Evolutionary conservation across 2,113 vertebrate species (phyloP).

Genomic region (Chaetops frenatus): DNA sequence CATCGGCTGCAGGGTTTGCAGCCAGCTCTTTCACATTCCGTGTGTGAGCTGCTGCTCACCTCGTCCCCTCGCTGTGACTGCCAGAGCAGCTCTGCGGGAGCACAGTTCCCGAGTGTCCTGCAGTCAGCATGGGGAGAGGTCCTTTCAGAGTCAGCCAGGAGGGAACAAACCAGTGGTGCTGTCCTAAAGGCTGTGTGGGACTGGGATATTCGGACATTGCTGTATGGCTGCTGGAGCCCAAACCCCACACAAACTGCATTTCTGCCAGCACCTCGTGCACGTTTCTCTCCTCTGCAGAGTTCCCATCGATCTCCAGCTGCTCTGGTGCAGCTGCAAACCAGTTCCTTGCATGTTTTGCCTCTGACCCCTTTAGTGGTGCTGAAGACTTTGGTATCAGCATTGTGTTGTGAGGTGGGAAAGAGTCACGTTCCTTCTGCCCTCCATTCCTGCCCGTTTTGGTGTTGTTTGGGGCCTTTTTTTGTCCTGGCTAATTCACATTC

Average conservation of each 20-base stretch:
- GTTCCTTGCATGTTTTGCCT: neutral
- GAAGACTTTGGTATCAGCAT: neutral
- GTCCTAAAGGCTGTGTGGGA: neutral
- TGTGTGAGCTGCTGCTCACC: neutral
- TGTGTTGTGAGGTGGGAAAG: neutral
- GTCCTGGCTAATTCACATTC: conserved; percentile 63
- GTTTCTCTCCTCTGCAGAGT: neutral
- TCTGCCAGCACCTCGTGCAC: neutral
- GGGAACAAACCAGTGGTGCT: too few relatives aligned
- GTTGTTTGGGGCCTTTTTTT: neutral
- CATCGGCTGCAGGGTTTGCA: neutral
- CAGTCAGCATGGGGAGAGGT: neutral
- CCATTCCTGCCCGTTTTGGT: neutral
- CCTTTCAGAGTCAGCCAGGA: neutral
- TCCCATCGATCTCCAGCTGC: neutral
- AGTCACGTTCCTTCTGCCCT: neutral
- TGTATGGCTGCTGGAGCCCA: neutral
- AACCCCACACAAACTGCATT: neutral
- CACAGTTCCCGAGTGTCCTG: neutral
- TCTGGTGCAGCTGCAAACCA: neutral
- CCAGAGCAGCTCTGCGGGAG: neutral
- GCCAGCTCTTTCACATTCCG: neutral
- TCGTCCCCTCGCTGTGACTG: neutral
- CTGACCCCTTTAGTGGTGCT: neutral
- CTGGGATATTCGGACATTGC: too few relatives aligned